Evolutionary conservation across 2,113 vertebrate genomes (phyloP).

Genomic region (Oophaga pumilio): DNA sequence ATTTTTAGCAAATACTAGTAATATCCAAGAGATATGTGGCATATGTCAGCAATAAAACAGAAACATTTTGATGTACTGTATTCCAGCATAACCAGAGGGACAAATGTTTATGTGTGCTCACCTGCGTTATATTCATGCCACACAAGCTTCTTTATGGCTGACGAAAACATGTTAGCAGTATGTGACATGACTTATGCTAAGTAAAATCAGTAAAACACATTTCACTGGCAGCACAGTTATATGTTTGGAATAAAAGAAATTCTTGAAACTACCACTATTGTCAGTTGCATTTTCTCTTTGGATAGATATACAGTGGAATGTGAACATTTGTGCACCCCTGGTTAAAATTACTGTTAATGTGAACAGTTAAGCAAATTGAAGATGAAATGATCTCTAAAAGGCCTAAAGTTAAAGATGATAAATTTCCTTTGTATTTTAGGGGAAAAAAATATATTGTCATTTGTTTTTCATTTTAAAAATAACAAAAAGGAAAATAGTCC

Average conservation of each 20-base stretch:
- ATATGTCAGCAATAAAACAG: slow-evolving; percentile 12
- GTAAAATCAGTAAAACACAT: neutral
- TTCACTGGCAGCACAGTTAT: neutral
- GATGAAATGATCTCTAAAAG: too few species aligned
- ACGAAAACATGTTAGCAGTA: neutral
- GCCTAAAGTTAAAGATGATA: too few species aligned
- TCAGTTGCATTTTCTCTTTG: neutral
- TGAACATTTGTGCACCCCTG: too few species aligned
- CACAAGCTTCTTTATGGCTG: slow-evolving; percentile 18
- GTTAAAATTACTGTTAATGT: too few species aligned
- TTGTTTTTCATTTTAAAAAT: too few species aligned
- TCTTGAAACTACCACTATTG: neutral
- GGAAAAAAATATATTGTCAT: too few species aligned
- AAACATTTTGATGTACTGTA: neutral
- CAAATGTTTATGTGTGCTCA: slow-evolving; percentile 15
- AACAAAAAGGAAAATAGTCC: too few species aligned
- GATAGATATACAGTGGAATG: too few species aligned
- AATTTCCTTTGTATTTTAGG: too few species aligned
- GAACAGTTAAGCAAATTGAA: too few species aligned
- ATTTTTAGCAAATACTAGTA: neutral
- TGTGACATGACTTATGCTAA: neutral
- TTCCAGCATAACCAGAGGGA: slow-evolving; percentile 17
- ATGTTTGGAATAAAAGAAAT: neutral
- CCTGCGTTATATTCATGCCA: slow-evolving; percentile 24
- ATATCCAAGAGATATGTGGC: neutral